Evolutionary conservation across 2,888 invertebrate genomes (phyloP).

Genomic region (Adineta ricciae): DNA sequence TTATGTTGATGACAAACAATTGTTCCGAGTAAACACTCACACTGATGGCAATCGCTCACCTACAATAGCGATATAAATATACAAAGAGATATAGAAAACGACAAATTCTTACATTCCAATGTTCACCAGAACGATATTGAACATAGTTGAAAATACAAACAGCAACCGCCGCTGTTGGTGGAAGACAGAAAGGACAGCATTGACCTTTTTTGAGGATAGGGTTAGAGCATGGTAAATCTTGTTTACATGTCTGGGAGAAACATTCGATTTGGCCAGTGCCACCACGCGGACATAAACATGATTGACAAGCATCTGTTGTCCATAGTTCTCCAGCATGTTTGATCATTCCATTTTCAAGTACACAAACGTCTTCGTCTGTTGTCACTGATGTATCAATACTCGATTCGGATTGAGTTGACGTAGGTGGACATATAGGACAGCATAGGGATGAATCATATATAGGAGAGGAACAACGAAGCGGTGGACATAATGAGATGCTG

Average conservation of each 20-base stretch:
- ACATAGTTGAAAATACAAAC: slow-evolving; percentile 4
- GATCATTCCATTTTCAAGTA: neutral
- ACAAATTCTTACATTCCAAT: neutral
- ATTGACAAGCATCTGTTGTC: slow-evolving; percentile 51
- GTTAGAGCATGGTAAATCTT: slow-evolving; percentile 43
- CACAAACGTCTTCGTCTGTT: neutral
- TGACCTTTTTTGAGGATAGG: slow-evolving; percentile 52
- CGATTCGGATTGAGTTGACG: neutral
- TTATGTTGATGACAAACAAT: slow-evolving; percentile 17
- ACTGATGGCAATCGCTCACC: slow-evolving; percentile 14
- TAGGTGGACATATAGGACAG: slow-evolving; percentile 40
- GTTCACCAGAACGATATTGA: slow-evolving; percentile 15
- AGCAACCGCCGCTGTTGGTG: neutral
- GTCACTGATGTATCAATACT: neutral
- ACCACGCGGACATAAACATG: slow-evolving; percentile 50
- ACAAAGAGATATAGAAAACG: too few species aligned
- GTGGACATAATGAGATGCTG: slow-evolving; percentile 1
- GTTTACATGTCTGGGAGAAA: slow-evolving; percentile 51
- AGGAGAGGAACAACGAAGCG: neutral
- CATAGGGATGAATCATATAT: slow-evolving; percentile 36
- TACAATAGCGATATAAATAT: neutral
- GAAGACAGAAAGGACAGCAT: slow-evolving; percentile 54
- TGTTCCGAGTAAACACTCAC: slow-evolving; percentile 4
- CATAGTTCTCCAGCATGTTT: slow-evolving; percentile 46
- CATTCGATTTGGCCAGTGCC: slow-evolving; percentile 44